A percentile compares a stretch with the other conserved stretches of the same genome.
Conservation (phyloP, 2,113 vertebrate genomes). For the Origma solitaria region DNA sequence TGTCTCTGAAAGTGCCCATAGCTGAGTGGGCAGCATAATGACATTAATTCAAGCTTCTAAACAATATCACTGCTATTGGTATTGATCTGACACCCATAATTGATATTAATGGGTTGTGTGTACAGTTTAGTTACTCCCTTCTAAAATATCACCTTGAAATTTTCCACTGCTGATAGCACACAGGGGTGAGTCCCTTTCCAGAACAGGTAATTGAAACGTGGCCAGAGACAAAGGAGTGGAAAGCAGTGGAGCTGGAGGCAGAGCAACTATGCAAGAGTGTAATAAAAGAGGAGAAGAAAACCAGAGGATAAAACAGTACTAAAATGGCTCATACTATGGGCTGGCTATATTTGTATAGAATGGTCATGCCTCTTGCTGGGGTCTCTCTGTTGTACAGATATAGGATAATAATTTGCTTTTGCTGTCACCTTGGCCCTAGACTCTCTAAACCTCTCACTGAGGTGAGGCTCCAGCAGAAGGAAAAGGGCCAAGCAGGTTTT, state of each 20-base stretch:
- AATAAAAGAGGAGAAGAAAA: background rate
- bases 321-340: background rate
- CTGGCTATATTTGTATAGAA: background rate
- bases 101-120: constrained; percentile 26
- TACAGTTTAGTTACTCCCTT: background rate
- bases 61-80: background rate
- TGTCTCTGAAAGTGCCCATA: background rate
- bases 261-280: background rate
- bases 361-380: background rate
- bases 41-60: constrained; percentile 22
- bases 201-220: background rate
- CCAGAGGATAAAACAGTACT: background rate
- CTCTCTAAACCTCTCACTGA: background rate
- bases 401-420: background rate
- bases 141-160: constrained; percentile 36
- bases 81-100: constrained; percentile 28
- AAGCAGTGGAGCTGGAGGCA: background rate
- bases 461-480: background rate
- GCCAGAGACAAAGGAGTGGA: background rate
- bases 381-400: background rate
- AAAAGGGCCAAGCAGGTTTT: background rate
- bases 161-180: background rate
- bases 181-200: background rate
- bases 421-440: background rate
- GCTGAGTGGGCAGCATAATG: constrained; percentile 6